Evolutionary conservation across 2,113 vertebrate genomes (phyloP).

Genomic region (Tautogolabrus adspersus): DNA sequence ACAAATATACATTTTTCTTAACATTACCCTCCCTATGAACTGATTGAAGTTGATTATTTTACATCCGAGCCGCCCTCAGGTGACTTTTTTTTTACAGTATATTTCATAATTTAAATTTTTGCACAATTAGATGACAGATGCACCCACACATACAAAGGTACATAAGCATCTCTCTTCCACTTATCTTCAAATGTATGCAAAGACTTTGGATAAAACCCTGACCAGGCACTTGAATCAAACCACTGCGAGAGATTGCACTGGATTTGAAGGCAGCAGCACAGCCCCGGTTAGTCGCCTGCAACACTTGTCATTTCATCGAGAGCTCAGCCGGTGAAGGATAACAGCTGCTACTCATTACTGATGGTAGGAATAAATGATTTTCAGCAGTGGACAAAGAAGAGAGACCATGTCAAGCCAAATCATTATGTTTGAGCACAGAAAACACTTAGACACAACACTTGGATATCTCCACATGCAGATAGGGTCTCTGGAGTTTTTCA

Average conservation of each 20-base stretch:
- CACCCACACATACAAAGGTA: background rate
- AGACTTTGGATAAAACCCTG: constrained; percentile 40
- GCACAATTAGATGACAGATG: constrained; percentile 4
- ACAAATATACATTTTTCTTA: background rate
- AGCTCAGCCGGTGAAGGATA: constrained; percentile 65
- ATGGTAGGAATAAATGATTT: constrained; percentile 52
- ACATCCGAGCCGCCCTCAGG: background rate
- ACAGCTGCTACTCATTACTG: constrained; percentile 70
- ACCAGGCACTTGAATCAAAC: constrained; percentile 37
- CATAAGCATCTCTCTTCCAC: constrained; percentile 14
- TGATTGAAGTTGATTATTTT: background rate
- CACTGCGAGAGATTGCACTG: constrained; percentile 11
- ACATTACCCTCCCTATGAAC: background rate
- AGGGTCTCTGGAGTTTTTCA: background rate
- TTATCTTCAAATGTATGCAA: constrained; percentile 19
- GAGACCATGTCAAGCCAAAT: constrained; percentile 13
- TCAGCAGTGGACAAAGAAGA: constrained; percentile 37
- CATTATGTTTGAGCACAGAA: constrained; percentile 18
- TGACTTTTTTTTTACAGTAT: background rate
- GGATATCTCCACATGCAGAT: constrained; percentile 42
- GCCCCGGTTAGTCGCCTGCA: constrained; percentile 47
- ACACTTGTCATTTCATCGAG: constrained; percentile 53
- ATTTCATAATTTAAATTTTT: background rate
- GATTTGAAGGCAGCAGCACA: constrained; percentile 35
- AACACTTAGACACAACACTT: constrained; percentile 30